These are phyloP conservation scores for Drosophila bipectinata DNA, from an alignment of 1,140 invertebrate species.

Conservation along the genomic window DNA sequence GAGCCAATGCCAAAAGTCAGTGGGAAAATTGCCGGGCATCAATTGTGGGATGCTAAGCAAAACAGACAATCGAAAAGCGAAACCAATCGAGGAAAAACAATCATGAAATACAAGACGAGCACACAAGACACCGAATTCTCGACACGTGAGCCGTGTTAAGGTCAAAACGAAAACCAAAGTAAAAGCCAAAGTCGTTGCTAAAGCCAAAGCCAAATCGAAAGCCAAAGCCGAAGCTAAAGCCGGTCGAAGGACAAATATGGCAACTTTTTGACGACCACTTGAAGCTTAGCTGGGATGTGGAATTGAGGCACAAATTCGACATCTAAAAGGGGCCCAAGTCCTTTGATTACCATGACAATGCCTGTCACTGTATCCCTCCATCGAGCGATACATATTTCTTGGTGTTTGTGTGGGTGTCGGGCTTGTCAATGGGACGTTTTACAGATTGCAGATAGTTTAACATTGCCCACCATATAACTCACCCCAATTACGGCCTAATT, in stretches of 20 bases:
- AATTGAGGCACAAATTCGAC: conserved; percentile 52
- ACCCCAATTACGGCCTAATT: conserved; percentile 66
- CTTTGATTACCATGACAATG: conserved; percentile 73
- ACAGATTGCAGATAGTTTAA: conserved; percentile 53
- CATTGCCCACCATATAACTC: conserved; percentile 47
- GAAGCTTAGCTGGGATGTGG: conserved; percentile 52
- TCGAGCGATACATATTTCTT: conserved; percentile 1
- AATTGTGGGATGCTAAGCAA: conserved; percentile 72
- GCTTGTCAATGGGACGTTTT: conserved; percentile 55
- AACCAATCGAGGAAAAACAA: conserved; percentile 73
- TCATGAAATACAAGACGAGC: conserved; percentile 61
- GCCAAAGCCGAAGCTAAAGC: conserved; percentile 33
- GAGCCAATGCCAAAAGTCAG: conserved; percentile 64
- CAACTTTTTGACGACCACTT: conserved; percentile 65
- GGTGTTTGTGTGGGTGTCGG: conserved; percentile 15
- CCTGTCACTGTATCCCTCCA: conserved; percentile 16
- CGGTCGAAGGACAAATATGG: conserved; percentile 47
- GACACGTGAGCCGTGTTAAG: conserved; percentile 53
- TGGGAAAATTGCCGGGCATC: conserved; percentile 64
- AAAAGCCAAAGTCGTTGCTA: conserved; percentile 5
- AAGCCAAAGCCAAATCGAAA: conserved; percentile 27
- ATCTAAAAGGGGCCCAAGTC: conserved; percentile 44
- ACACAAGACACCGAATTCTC: conserved; percentile 38
- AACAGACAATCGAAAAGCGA: conserved; percentile 73
- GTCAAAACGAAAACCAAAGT: conserved; percentile 46